phyloP scores from a whole-genome alignment of 2,888 invertebrate genomes.

The Vannuccia rotundouncinata region DNA sequence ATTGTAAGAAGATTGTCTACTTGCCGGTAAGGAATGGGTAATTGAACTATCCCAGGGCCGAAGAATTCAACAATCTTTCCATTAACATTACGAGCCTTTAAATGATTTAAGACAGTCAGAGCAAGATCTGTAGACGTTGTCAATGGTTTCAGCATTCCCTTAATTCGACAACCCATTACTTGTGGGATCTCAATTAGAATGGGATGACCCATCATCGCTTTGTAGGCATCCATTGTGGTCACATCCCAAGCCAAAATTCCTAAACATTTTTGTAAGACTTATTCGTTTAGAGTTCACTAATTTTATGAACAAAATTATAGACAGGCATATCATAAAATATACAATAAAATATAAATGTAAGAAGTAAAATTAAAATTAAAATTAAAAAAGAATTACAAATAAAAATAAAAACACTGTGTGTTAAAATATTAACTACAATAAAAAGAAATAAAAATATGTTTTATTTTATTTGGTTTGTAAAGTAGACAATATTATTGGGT shows the following conservation, averaged over 20 bases:
- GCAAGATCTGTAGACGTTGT: background rate
- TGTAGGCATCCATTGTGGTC: background rate
- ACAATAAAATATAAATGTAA: no score
- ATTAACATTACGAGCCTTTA: background rate
- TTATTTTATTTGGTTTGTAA: no score
- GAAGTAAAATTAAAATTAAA: no score
- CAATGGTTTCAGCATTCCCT: background rate
- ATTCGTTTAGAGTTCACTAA: no score
- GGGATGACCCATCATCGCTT: background rate
- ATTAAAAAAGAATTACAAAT: no score
- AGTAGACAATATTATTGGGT: no score
- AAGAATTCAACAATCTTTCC: background rate
- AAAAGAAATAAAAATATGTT: no score
- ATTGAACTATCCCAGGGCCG: background rate
- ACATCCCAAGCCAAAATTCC: background rate
- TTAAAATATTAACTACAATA: no score
- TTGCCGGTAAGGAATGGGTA: background rate
- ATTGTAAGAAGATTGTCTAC: background rate
- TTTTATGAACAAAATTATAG: no score
- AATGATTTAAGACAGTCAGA: background rate
- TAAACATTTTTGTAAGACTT: no score
- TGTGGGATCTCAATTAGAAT: background rate
- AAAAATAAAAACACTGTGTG: no score
- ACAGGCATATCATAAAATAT: no score
- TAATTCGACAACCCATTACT: background rate